Evolutionary conservation across 2,888 invertebrate genomes (phyloP).

Genomic region (Drosophila buzzatii): DNA sequence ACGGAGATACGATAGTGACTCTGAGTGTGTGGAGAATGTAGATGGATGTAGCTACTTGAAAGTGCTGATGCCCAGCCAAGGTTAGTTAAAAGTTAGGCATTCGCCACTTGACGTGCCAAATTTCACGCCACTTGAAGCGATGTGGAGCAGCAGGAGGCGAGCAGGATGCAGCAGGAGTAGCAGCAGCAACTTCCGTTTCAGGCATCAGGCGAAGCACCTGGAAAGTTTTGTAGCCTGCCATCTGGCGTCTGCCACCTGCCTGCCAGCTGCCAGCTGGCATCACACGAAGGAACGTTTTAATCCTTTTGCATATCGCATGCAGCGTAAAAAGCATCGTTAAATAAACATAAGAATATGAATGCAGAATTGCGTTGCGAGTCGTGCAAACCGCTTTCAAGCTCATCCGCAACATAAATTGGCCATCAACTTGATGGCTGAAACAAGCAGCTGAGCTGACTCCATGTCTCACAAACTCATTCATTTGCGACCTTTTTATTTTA

Average conservation of each 20-base stretch:
- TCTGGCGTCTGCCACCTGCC: slow-evolving; percentile 18
- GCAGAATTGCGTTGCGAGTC: slow-evolving; percentile 58
- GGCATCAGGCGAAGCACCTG: slow-evolving; percentile 21
- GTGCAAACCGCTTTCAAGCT: slow-evolving; percentile 14
- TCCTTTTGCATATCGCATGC: slow-evolving; percentile 74
- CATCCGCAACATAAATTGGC: slow-evolving; percentile 32
- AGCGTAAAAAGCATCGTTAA: slow-evolving; percentile 79
- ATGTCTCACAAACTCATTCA: background rate
- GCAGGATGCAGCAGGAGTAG: background rate
- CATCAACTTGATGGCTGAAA: slow-evolving; percentile 54
- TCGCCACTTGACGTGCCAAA: slow-evolving; percentile 72
- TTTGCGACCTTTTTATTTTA: slow-evolving; percentile 30
- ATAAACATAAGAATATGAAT: slow-evolving; percentile 79
- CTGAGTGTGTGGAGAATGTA: slow-evolving; percentile 8
- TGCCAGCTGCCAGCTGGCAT: slow-evolving; percentile 19
- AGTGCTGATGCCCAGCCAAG: slow-evolving; percentile 52
- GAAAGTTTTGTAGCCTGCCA: slow-evolving; percentile 13
- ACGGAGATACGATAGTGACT: background rate
- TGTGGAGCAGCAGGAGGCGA: slow-evolving; percentile 1
- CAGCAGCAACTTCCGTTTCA: background rate
- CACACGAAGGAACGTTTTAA: slow-evolving; percentile 59
- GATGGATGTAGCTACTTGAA: slow-evolving; percentile 30
- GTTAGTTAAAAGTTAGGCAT: slow-evolving; percentile 61
- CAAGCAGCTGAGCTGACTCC: slow-evolving; percentile 30
- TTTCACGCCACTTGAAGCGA: slow-evolving; percentile 70